A percentile compares a stretch with the other conserved stretches of the same genome.
Conservation (phyloP, 2,797 vertebrate species). For the Onychomys torridus region DNA sequence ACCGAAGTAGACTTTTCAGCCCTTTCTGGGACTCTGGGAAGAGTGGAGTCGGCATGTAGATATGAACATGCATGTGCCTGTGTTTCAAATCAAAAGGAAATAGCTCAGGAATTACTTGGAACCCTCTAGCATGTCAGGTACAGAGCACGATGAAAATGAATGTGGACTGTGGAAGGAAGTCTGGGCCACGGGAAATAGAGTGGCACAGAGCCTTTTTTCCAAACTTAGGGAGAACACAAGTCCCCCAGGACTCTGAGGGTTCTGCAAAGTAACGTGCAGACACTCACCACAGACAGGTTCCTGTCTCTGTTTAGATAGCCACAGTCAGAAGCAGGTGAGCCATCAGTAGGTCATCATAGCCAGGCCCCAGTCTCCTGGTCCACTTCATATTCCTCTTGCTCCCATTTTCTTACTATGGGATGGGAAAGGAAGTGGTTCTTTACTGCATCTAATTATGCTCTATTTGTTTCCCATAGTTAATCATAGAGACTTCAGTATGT, state of each 20-base stretch:
- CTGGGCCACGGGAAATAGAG: constrained; percentile 51
- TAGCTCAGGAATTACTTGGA: constrained; percentile 55
- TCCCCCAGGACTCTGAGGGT: constrained; percentile 68
- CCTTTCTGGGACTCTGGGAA: constrained; percentile 16
- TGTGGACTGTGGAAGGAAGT: constrained; percentile 65
- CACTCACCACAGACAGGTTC: not conserved
- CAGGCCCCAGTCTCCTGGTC: not conserved
- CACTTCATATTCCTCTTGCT: not conserved
- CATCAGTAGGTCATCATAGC: not conserved
- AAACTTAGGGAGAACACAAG: constrained; percentile 41
- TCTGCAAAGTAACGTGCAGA: constrained; percentile 20
- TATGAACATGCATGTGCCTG: not conserved
- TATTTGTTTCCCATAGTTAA: not conserved
- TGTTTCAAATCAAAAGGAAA: constrained; percentile 54
- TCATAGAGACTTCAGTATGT: not conserved
- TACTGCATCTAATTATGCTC: not conserved
- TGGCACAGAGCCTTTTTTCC: constrained; percentile 50
- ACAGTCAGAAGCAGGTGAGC: not conserved
- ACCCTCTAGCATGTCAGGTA: constrained; percentile 11
- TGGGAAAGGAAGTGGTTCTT: constrained; percentile 26
- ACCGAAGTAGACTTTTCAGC: constrained; percentile 42
- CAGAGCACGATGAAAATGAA: constrained; percentile 26
- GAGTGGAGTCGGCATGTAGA: not conserved
- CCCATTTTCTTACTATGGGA: not conserved
- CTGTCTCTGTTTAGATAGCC: not conserved